phyloP scores from a whole-genome alignment of 2,888 invertebrate genomes.

The Dynastes tityus region DNA sequence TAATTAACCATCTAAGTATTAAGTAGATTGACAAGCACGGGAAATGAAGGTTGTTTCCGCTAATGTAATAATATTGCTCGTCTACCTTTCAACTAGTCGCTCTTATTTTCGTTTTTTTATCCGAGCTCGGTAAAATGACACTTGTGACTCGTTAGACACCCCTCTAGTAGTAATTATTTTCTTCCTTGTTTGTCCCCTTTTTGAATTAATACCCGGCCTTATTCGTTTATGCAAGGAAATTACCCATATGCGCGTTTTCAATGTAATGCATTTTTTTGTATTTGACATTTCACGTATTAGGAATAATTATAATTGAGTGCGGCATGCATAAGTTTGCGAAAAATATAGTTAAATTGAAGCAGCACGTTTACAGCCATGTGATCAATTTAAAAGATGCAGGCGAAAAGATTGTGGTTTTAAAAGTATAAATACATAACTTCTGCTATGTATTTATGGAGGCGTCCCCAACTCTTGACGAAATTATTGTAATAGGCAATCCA shows the following conservation, averaged over 20 bases:
- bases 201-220: neutral
- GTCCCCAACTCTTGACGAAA: too few species aligned
- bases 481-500: too few species aligned
- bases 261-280: neutral
- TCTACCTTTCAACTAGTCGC: constrained; percentile 12
- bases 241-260: neutral
- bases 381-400: too few species aligned
- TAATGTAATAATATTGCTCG: neutral
- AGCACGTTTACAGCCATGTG: too few species aligned
- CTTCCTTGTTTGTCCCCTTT: constrained; percentile 1
- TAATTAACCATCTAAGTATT: neutral
- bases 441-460: too few species aligned
- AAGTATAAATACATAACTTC: too few species aligned
- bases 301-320: neutral
- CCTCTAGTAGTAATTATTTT: constrained; percentile 10
- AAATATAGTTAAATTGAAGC: too few species aligned
- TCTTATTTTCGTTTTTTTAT: too few species aligned
- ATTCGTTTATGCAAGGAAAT: neutral
- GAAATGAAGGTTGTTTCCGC: constrained; percentile 48
- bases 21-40: constrained; percentile 31
- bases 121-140: neutral
- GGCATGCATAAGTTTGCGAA: neutral
- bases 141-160: constrained; percentile 13
- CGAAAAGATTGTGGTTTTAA: too few species aligned
- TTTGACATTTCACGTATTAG: neutral